Conservation (phyloP, 2,888 invertebrate genomes). For the Eupithecia subumbrata region DNA sequence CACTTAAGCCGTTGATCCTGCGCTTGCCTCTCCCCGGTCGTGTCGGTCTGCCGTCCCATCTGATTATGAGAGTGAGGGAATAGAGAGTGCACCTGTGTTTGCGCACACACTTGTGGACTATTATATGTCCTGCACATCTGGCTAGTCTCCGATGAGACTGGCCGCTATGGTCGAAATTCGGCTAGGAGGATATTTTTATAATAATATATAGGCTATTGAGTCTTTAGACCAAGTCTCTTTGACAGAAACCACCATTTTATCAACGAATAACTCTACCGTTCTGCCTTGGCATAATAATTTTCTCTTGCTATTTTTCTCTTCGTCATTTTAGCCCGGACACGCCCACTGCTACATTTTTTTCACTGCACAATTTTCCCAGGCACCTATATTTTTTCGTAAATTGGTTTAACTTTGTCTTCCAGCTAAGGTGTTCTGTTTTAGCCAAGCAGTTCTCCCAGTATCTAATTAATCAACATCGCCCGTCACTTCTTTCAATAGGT, state of each 20-base stretch:
- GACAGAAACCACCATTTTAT: background rate
- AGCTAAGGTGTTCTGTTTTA: background rate
- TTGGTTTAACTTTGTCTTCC: background rate
- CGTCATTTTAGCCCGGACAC: background rate
- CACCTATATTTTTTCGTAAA: background rate
- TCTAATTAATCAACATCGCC: slow-evolving; percentile 6
- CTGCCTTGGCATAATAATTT: background rate
- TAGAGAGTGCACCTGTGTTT: no score
- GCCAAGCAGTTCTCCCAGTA: background rate
- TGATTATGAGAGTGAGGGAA: no score
- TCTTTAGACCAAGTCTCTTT: no score
- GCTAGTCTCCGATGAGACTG: no score
- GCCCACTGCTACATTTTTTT: background rate
- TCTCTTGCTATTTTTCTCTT: background rate
- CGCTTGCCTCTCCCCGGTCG: no score
- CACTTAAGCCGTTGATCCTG: no score
- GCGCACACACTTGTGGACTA: no score
- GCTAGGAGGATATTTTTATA: no score
- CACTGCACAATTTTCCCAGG: background rate
- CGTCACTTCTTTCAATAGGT: slow-evolving; percentile 13
- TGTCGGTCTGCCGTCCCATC: no score
- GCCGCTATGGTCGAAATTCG: no score
- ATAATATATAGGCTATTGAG: no score
- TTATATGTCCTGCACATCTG: no score
- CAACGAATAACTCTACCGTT: background rate